Evolutionary conservation across 2,113 vertebrate species (phyloP).

Genomic region (Misgurnus anguillicaudatus): DNA sequence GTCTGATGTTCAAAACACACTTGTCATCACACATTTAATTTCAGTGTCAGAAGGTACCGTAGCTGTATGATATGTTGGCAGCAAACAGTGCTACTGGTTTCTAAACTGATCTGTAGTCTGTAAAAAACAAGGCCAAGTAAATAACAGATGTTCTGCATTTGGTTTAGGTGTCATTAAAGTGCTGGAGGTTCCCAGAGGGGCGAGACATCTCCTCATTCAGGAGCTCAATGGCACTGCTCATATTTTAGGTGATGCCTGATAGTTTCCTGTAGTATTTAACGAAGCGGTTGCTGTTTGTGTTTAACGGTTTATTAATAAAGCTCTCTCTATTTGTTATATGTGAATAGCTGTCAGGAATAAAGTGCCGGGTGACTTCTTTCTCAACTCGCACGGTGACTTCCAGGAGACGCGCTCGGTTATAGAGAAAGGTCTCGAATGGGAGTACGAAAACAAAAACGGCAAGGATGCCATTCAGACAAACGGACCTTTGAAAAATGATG

Average conservation of each 20-base stretch:
- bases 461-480: slow-evolving; percentile 91
- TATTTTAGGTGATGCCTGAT: slow-evolving; percentile 79
- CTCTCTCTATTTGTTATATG: neutral
- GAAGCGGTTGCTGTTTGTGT: neutral
- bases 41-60: no score
- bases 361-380: slow-evolving; percentile 86
- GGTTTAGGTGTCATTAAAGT: slow-evolving; percentile 88
- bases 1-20: no score
- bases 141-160: slow-evolving; percentile 50
- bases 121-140: neutral
- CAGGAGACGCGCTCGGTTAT: slow-evolving; percentile 85
- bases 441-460: slow-evolving; percentile 87
- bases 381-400: slow-evolving; percentile 85
- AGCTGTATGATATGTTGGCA: no score
- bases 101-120: no score
- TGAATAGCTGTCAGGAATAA: slow-evolving; percentile 88
- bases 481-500: slow-evolving; percentile 84
- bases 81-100: no score
- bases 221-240: slow-evolving; percentile 84
- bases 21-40: no score
- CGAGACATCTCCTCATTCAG: slow-evolving; percentile 92
- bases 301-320: neutral
- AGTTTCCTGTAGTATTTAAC: neutral
- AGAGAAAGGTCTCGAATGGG: slow-evolving; percentile 94
- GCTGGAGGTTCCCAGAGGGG: slow-evolving; percentile 92